Percentiles rank a stretch among this genome's conserved stretches.
Evolutionary conservation across 2,113 vertebrate species (phyloP).

Genomic region (Nibea albiflora): DNA sequence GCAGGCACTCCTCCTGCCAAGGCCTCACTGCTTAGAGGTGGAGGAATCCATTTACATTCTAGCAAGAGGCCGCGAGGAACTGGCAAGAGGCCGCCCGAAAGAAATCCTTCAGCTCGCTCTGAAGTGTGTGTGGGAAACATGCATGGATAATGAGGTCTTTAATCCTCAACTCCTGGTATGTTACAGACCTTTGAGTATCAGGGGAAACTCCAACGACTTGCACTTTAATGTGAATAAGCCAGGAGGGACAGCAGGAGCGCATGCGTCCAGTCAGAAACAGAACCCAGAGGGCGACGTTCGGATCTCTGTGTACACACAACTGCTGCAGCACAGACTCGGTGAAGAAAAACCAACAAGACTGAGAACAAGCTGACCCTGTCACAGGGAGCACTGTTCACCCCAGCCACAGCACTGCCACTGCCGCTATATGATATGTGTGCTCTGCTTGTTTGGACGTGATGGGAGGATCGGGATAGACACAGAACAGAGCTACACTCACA

Average conservation of each 20-base stretch:
- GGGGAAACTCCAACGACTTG: not conserved
- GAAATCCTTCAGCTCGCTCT: not conserved
- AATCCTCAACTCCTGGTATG: not conserved
- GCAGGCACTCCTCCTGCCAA: not conserved
- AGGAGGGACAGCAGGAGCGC: not conserved
- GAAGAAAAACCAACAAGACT: not conserved
- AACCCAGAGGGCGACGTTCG: not conserved
- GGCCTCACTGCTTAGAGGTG: constrained; percentile 13
- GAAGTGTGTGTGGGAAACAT: not conserved
- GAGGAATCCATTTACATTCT: constrained; percentile 31
- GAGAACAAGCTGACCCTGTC: not conserved
- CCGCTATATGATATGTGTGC: not conserved
- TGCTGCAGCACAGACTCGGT: not conserved
- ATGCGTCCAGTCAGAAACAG: not conserved
- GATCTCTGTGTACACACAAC: not conserved
- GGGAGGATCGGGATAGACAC: not conserved
- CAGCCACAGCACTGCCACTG: not conserved
- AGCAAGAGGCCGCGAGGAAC: not conserved
- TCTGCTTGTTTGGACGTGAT: constrained; percentile 2
- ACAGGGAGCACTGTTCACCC: not conserved
- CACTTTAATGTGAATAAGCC: not conserved
- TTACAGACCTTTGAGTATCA: not conserved
- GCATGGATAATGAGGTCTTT: not conserved
- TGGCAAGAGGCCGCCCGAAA: not conserved
- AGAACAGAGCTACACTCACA: not conserved